A percentile compares a stretch with the other conserved stretches of the same genome.
Evolutionary conservation across 2,797 vertebrate genomes (phyloP).

Genomic region (Galago senegalensis): DNA sequence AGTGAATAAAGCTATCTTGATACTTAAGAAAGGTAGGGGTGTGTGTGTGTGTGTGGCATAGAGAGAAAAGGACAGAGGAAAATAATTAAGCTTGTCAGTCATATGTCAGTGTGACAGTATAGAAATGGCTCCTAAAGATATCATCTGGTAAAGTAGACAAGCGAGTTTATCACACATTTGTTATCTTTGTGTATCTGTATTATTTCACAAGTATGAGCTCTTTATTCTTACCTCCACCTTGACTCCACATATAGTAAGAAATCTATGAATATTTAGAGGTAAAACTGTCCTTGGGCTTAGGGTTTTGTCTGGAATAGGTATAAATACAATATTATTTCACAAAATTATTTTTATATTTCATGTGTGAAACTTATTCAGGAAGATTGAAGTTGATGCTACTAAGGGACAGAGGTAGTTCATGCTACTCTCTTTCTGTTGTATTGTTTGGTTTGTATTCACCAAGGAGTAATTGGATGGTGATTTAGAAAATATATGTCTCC

Average conservation of each 20-base stretch:
- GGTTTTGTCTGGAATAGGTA: not conserved
- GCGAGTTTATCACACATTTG: not conserved
- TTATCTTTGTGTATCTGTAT: not conserved
- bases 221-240: not conserved
- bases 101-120: not conserved
- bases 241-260: not conserved
- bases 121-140: not conserved
- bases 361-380: not conserved
- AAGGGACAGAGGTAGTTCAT: not conserved
- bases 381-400: not conserved
- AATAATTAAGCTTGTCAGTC: not conserved
- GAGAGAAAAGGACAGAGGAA: not conserved
- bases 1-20: not conserved
- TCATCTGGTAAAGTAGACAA: not conserved
- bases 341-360: slow-evolving; percentile 7
- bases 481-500: slow-evolving; percentile 48
- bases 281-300: not conserved
- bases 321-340: not conserved
- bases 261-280: not conserved
- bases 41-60: not conserved
- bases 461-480: slow-evolving; percentile 22
- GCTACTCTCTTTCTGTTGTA: not conserved
- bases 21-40: not conserved
- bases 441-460: slow-evolving; percentile 44
- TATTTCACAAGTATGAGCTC: not conserved